A percentile compares a stretch with the other conserved stretches of the same genome.
Conservation (phyloP, 2,888 invertebrate genomes). For the Pachymerium ferrugineum region DNA sequence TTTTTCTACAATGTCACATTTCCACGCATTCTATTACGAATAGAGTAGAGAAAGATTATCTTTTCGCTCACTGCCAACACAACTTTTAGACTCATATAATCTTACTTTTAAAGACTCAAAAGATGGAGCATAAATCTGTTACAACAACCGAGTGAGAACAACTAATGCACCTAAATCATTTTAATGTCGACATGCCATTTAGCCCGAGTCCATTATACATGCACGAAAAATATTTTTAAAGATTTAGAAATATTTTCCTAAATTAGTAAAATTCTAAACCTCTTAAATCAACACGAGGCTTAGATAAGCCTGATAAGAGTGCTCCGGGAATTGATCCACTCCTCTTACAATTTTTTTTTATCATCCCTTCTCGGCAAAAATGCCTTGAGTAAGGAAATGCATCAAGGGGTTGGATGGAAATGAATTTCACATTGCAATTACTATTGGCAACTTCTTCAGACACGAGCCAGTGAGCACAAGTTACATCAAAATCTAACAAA, state of each 20-base stretch:
- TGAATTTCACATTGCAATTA: neutral
- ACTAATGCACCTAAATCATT: neutral
- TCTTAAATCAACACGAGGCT: too few relatives aligned
- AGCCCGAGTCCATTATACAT: neutral
- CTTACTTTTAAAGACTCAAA: neutral
- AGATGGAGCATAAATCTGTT: slow-evolving; percentile 8
- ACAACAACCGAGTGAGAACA: too few relatives aligned
- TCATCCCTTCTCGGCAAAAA: neutral
- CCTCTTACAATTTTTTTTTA: neutral
- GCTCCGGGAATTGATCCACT: too few relatives aligned
- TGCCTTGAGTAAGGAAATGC: neutral
- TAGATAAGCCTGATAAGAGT: too few relatives aligned
- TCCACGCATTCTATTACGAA: neutral
- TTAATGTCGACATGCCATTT: neutral
- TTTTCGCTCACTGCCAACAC: neutral
- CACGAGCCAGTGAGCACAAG: neutral
- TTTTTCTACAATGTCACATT: neutral
- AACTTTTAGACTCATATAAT: neutral
- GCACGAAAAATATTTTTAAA: too few relatives aligned
- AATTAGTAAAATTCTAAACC: too few relatives aligned
- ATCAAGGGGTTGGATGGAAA: neutral
- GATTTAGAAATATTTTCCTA: too few relatives aligned
- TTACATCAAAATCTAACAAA: neutral
- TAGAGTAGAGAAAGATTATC: neutral
- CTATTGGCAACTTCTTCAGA: neutral